Base-by-base conservation (phyloP, 64 coral and sea anemone species). In the Astreopora myriophthalma region DNA sequence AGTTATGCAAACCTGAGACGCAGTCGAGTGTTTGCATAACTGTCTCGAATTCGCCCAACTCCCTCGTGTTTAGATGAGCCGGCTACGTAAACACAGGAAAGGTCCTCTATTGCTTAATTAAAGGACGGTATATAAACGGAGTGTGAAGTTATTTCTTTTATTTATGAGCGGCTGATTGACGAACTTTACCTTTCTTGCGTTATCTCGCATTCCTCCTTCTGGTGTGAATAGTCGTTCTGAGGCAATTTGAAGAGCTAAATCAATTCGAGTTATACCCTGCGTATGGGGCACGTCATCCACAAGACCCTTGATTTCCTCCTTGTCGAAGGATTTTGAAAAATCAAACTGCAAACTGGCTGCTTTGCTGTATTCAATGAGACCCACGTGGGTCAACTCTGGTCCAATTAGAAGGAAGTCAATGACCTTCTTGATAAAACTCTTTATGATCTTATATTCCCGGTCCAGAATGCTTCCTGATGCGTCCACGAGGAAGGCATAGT, bases 401-500 rank as follows among this genome's bases (percentile, higher is more conserved):
- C 91, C 86, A 94, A 97, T 85, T 17, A 20, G 68, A 22, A 97
- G 95, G 40, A 85, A 94, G 16, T 97, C 95, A 23, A 97, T 69
- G 20, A 87, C 86, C 36, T 86, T 71, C 9, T 90, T 97, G 26
- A 97, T 19, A 84, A 94, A 97, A 19, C 48, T 16, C 44, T 97
- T 86, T 16, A 97, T 34, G 0, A 65, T 42, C 0, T 5, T 1
- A 69, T 81, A 94, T 48, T 94, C 81, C 0, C 13, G 6, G 0
- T 67, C 46, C 26, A 85, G 79, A 36, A 97, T 97, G 34, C 95
- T 97, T 3, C 95, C 91, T 55, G 95, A 97, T 1, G 80, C 72
- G 67, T 97, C 95, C 86, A 97, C 61, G 6, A 94, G 48, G 66
- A 97, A 94, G 20, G 95, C 87, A 81, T 97, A 97, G 23, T 97